Percentiles rank a stretch among this genome's conserved stretches.
Evolutionary conservation across 2,888 invertebrate species (phyloP).

Genomic region (Andrena bucephala): DNA sequence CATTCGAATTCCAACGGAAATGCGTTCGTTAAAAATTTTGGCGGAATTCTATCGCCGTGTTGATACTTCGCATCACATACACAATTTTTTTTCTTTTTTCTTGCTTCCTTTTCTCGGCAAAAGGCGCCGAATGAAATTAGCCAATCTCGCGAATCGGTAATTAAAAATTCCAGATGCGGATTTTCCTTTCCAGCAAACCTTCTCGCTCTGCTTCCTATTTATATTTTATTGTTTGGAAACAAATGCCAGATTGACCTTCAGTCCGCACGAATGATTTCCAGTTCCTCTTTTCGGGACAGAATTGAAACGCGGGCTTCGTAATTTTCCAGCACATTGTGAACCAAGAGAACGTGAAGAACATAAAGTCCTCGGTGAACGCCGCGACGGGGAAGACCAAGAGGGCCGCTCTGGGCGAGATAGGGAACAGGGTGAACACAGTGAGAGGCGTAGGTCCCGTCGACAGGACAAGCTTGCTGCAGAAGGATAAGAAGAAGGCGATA

Average conservation of each 20-base stretch:
- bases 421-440: constrained; percentile 85
- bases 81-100: neutral
- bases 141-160: too few relatives aligned
- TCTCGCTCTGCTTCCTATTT: neutral
- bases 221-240: neutral
- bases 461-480: constrained; percentile 72
- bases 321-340: constrained; percentile 77
- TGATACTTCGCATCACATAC: neutral
- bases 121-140: neutral
- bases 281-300: rapidly evolving
- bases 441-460: constrained; percentile 82
- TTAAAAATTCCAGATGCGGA: too few relatives aligned
- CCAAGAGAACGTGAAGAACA: constrained; percentile 80
- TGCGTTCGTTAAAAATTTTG: neutral
- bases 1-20: neutral
- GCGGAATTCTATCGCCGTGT: neutral
- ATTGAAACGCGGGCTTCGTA: neutral
- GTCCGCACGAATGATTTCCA: neutral
- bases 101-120: too few relatives aligned
- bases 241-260: neutral
- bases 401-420: constrained; percentile 86
- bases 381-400: constrained; percentile 76
- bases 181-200: neutral
- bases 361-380: constrained; percentile 69
- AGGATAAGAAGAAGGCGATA: constrained; percentile 70